Evolutionary conservation across 2,113 vertebrate species (phyloP), one percentile per base, ranked within the genome.

Genomic region (Drymodes brunneopygia): DNA sequence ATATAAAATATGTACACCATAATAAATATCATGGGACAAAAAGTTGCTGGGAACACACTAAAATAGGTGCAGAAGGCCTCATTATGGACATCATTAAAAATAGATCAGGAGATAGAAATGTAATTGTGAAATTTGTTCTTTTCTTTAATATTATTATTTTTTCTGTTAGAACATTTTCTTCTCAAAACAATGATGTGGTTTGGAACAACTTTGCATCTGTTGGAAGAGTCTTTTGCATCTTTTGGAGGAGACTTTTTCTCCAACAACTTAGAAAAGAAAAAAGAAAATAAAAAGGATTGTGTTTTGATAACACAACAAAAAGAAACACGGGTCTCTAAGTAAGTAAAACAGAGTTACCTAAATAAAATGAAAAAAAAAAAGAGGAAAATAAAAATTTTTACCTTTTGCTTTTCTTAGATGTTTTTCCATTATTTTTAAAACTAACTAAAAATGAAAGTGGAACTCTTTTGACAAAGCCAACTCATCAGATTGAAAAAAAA

Each of bases 31-130:
- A 1, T 64, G 77, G 72, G 65, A 81, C 29, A 72, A 27, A 69
- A 95, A 84, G 35, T 87, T 80, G 15, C 81, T 84, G 28, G 78
- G 62, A 91, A 89, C 18, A 81, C 50, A 73, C 27, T 71, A 74
- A 88, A 92, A 85, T 83, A 83, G 60, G 67, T 88, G 64, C 45
- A 92, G 56, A 88, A 92, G 31, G 47, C 45, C n/a, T 94, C 86
- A 61, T 92, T 92, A 92, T 12, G 23, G 62, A 71, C 56, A 77
- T 33, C 48, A 77, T 92, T 90, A 92, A 94, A 94, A 91, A 92
- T 67, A 74, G 35, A 97, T 69, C 29, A 85, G n/a, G 61, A 75
- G 11, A 36, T 4, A 64, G 24, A 81, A 94, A 73, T 48, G 17
- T 38, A 28, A 36, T 60, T 48, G 20, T 71, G 36, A 90, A 66